Conservation (phyloP, 2,888 invertebrate species). For the Stenichneumon culpator region DNA sequence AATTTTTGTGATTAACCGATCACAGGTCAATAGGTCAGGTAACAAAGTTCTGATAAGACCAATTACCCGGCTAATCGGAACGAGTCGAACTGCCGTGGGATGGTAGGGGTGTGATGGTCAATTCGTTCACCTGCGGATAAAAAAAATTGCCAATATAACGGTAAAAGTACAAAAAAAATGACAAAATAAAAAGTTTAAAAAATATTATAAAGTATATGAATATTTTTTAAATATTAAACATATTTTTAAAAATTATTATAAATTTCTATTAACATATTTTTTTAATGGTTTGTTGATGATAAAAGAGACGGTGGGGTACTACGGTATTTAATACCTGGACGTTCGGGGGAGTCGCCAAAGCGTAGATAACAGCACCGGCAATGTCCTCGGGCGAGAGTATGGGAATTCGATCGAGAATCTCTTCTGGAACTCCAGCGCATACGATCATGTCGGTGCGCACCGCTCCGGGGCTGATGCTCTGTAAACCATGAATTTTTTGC, state of each 20-base stretch:
- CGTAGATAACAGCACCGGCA: slow-evolving; percentile 73
- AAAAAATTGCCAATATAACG: not conserved
- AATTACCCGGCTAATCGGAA: not conserved
- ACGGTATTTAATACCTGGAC: slow-evolving; percentile 72
- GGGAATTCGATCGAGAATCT: slow-evolving; percentile 18
- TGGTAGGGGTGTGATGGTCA: slow-evolving; percentile 61
- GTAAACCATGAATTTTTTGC: not conserved
- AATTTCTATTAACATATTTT: no score
- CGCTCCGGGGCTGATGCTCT: slow-evolving; percentile 82
- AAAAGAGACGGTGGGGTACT: not conserved
- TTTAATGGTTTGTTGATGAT: not conserved
- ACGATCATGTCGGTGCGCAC: slow-evolving; percentile 79
- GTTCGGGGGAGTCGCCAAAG: slow-evolving; percentile 74
- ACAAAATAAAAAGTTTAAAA: not conserved
- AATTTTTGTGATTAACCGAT: no score
- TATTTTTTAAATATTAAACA: not conserved
- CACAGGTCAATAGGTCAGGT: not conserved
- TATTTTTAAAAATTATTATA: no score
- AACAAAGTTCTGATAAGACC: not conserved
- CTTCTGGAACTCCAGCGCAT: slow-evolving; percentile 60
- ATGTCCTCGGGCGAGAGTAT: slow-evolving; percentile 72
- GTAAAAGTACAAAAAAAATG: not conserved
- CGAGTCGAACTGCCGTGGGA: not conserved
- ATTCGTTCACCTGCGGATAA: slow-evolving; percentile 70
- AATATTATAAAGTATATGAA: no score